These are phyloP conservation scores for Sebastes matsubarae DNA, from an alignment of 2,797 vertebrate genomes.

Conservation along the genomic window DNA sequence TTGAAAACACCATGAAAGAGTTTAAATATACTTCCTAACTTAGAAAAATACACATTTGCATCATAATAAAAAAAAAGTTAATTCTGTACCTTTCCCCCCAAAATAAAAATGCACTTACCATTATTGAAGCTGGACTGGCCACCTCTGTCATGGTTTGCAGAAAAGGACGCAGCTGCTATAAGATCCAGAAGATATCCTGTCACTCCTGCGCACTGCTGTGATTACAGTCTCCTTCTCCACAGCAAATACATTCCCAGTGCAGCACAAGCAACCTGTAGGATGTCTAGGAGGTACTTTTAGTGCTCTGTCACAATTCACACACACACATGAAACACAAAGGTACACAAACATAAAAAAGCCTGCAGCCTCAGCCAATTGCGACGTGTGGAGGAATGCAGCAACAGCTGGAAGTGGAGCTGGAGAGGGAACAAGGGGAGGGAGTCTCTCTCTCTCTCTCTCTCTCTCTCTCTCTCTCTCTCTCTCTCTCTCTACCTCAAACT, in stretches of 20 bases:
- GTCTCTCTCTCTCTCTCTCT: slow-evolving; percentile 36
- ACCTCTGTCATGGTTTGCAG: slow-evolving; percentile 68
- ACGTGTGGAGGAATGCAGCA: slow-evolving; percentile 66
- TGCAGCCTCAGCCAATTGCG: slow-evolving; percentile 48
- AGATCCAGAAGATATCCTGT: slow-evolving; percentile 10
- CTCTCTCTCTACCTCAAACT: slow-evolving; percentile 4
- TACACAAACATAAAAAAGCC: slow-evolving; percentile 17
- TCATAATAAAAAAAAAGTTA: background rate
- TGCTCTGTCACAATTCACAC: slow-evolving; percentile 21
- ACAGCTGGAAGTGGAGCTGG: slow-evolving; percentile 72
- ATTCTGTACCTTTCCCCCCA: too few relatives aligned
- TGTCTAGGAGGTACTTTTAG: background rate
- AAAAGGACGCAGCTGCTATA: slow-evolving; percentile 11
- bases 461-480: slow-evolving; percentile 18
- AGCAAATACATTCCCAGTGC: slow-evolving; percentile 30
- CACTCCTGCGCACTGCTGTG: background rate
- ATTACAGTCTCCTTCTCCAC: slow-evolving; percentile 1
- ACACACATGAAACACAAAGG: background rate
- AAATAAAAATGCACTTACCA: slow-evolving; percentile 48
- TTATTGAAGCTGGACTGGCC: slow-evolving; percentile 51
- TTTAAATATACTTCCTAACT: background rate
- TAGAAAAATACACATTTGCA: background rate
- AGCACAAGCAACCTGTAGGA: background rate
- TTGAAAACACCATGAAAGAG: background rate
- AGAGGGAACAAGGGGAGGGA: slow-evolving; percentile 62